Evolutionary conservation across 2,797 vertebrate species (phyloP), one percentile per base, ranked within the genome.

Genomic region (Alectoris magna): DNA sequence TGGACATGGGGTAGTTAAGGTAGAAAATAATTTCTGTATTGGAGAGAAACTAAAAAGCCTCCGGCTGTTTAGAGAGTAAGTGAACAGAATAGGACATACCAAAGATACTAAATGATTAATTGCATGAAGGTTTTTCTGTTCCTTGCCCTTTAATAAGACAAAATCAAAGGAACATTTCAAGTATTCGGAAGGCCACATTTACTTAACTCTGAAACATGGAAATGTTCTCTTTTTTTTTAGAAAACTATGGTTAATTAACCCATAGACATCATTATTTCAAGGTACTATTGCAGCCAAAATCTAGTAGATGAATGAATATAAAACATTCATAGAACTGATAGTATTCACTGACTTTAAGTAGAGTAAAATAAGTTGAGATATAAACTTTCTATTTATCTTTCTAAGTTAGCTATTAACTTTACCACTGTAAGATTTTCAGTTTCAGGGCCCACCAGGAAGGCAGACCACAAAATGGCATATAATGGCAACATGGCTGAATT

Each of bases 401-500:
- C 51, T 38, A 84, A 84, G 24, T 23, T 60, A 71, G 13, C 13
- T 24, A 49, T 39, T 51, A 67, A 8, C 51, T 73, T 79, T 14
- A 63, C 14, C 14, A 4, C 23, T 24, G 2, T 26, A 75, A 63
- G 26, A 14, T 46, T 60, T 82, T 55, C 44, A 46, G 17, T 51
- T 84, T 76, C 43, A 55, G 36, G 17, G 26, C 4, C 16, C 43
- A 36, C 17, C 26, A 59, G 78, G 21, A 87, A 43, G 11, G 23
- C 1, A 23, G 3, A 10, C 0, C 15, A 66, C 13, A 14, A 77
- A 78, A 27, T 4, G 29, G 17, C 1, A 1, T 9, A 11, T 18
- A 49, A 64, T 12, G 36, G 48, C 49, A 43, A 26, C 22, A 7
- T 0, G 0, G 2, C 7, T 8, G 53, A 68, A 34, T 1, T 3